These are phyloP conservation scores for Cordilura impudica DNA, from an alignment of 2,888 invertebrate species.

Conservation along the genomic window DNA sequence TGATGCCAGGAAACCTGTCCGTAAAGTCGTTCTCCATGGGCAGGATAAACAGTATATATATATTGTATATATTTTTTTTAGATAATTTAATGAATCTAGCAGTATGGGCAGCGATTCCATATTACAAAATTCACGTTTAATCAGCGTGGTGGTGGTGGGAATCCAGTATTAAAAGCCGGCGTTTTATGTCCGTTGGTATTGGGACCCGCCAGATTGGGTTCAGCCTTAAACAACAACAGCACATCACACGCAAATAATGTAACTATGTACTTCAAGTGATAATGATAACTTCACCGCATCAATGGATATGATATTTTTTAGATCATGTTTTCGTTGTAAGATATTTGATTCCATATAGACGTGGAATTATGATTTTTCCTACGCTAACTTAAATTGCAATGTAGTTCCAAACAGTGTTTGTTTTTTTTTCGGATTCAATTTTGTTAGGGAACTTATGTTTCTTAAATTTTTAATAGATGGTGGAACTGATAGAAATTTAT, in stretches of 20 bases:
- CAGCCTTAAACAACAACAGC: conserved; percentile 59
- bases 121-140: conserved; percentile 72
- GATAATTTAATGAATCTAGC: conserved; percentile 76
- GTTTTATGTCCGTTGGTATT: conserved; percentile 75
- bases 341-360: no score
- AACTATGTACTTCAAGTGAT: conserved; percentile 36
- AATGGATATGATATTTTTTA: no score
- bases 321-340: no score
- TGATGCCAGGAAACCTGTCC: conserved; percentile 23
- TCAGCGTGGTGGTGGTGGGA: conserved; percentile 62
- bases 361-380: no score
- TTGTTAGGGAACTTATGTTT: no score
- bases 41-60: conserved; percentile 4
- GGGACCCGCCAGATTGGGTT: conserved; percentile 70
- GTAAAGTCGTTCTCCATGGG: conserved; percentile 36
- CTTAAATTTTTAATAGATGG: no score
- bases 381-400: no score
- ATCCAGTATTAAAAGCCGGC: conserved; percentile 68
- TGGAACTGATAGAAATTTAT: no score
- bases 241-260: conserved; percentile 41
- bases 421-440: no score
- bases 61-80: conserved; percentile 62
- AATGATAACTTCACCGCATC: no score
- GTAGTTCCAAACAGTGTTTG: no score
- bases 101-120: conserved; percentile 72